Base-by-base conservation (phyloP, 2,888 invertebrate species). In the Stegophylla sp. region DNA sequence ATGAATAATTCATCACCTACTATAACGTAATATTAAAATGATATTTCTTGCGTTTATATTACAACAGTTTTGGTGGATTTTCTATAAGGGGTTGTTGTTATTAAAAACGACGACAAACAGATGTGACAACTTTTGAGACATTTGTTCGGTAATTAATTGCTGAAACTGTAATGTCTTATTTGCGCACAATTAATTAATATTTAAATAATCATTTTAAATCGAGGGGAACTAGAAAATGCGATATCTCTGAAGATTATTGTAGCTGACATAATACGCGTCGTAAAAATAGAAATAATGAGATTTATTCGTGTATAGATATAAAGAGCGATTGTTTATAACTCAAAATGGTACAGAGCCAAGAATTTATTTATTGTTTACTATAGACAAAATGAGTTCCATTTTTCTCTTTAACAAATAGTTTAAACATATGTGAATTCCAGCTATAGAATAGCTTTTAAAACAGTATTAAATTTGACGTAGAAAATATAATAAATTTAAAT, bases 21-120 rank as follows among this genome's bases (percentile, higher is more conserved):
- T 13, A 45, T 69, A 28, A n/a, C 23, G n/a, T 17, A 53, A 53
- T 76, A n/a, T n/a, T n/a, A n/a, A n/a, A 76, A 66, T 53, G 34
- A 34, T 53, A 64, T 64, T 72, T 75, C 75, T 51, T 20, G 23
- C 23, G 15, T 15, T 45, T 13, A 28, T 48, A 59, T 41, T 41
- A 34, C 53, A 53, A 43, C 23, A 23, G 41, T 75, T 53, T 41
- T 23, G 4, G n/a, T 12, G 23, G 75, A 66, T 66, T 63, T 76
- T 53, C 26, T 66, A 43, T 34, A 13, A 43, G 26, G n/a, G 75
- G 64, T 15, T n/a, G 41, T 66, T 43, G 64, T 66, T 75, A 53
- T 76, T 76, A 75, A 75, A 76, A 64, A 66, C 23, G n/a, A n/a
- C n/a, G 28, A 66, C 41, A 43, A 76, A 64, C 75, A 76, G 75